These are phyloP conservation scores for Erebia aethiops DNA, from an alignment of 2,888 invertebrate genomes.

Conservation along the genomic window DNA sequence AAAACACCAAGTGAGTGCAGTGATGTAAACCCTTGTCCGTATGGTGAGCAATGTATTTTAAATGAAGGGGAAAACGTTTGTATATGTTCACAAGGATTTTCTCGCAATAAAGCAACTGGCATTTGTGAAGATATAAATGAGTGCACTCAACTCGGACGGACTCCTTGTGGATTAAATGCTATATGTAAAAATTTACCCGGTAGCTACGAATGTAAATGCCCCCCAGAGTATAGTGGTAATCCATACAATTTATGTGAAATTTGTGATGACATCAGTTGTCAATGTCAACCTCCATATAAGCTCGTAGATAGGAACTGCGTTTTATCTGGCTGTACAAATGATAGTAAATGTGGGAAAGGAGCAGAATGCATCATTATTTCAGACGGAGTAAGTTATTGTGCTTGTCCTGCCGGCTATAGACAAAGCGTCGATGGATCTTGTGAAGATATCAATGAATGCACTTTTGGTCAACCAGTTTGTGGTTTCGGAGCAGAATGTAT, in stretches of 20 bases:
- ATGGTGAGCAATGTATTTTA: slow-evolving; percentile 92
- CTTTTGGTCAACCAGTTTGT: slow-evolving; percentile 88
- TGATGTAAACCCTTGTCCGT: slow-evolving; percentile 89
- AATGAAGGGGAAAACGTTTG: slow-evolving; percentile 93
- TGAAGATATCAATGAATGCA: slow-evolving; percentile 92
- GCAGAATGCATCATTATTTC: slow-evolving; percentile 96
- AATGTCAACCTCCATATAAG: slow-evolving; percentile 94
- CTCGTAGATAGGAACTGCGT: slow-evolving; percentile 92
- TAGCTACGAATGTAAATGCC: slow-evolving; percentile 96
- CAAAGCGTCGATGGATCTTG: slow-evolving; percentile 91
- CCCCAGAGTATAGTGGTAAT: slow-evolving; percentile 93
- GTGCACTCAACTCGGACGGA: slow-evolving; percentile 89
- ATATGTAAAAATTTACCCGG: slow-evolving; percentile 96
- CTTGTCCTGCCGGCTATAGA: slow-evolving; percentile 93
- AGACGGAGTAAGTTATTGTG: slow-evolving; percentile 95
- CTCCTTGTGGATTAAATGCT: slow-evolving; percentile 94
- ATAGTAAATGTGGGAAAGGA: slow-evolving; percentile 91
- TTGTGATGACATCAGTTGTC: slow-evolving; percentile 91
- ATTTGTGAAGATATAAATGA: slow-evolving; percentile 94
- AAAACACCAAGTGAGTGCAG: slow-evolving; percentile 88
- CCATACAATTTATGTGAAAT: slow-evolving; percentile 94
- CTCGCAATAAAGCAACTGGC: slow-evolving; percentile 88
- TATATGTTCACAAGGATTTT: slow-evolving; percentile 93
- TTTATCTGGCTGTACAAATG: slow-evolving; percentile 90
- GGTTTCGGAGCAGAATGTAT: slow-evolving; percentile 94